A percentile compares a stretch with the other conserved stretches of the same genome.
These are phyloP conservation scores for Torymus aiolomorphi DNA, from an alignment of 2,888 invertebrate species.

Conservation along the genomic window DNA sequence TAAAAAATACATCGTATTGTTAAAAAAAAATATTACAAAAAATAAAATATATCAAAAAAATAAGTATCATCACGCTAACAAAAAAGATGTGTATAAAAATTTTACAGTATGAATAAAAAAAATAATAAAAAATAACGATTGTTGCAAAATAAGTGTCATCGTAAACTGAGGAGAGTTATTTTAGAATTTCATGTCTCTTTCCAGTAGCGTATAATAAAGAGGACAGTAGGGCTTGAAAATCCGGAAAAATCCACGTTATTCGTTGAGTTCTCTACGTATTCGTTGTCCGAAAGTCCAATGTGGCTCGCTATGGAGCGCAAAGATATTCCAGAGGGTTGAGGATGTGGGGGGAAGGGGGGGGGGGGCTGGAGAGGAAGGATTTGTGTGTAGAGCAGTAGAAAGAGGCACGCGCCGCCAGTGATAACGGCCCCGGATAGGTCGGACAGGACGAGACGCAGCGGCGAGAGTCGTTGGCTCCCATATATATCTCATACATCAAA, in stretches of 20 bases:
- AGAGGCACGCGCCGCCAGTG: slow-evolving; percentile 16
- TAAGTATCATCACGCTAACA: slow-evolving; percentile 44
- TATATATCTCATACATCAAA: background rate
- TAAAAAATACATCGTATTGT: no score
- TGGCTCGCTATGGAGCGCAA: slow-evolving; percentile 10
- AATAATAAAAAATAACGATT: slow-evolving; percentile 17
- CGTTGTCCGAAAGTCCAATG: slow-evolving; percentile 45
- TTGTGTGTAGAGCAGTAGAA: background rate
- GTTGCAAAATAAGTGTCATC: background rate
- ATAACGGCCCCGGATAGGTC: slow-evolving; percentile 18
- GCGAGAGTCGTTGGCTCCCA: slow-evolving; percentile 25
- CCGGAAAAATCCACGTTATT: slow-evolving; percentile 36
- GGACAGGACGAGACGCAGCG: slow-evolving; percentile 16
- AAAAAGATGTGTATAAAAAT: slow-evolving; percentile 14
- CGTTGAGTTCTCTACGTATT: slow-evolving; percentile 25
- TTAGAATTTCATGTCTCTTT: background rate
- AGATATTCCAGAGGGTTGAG: background rate
- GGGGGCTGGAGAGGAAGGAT: background rate
- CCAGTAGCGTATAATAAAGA: slow-evolving; percentile 20
- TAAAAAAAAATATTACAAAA: slow-evolving; percentile 29
- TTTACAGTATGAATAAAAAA: no score
- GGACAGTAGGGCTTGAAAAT: slow-evolving; percentile 12
- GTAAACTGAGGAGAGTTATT: background rate
- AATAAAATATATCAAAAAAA: slow-evolving; percentile 50
- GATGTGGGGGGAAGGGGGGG: background rate